Percentiles rank a stretch among this genome's conserved stretches.
These are phyloP conservation scores for Tipula helvola DNA, from an alignment of 2,888 invertebrate genomes.

Conservation along the genomic window DNA sequence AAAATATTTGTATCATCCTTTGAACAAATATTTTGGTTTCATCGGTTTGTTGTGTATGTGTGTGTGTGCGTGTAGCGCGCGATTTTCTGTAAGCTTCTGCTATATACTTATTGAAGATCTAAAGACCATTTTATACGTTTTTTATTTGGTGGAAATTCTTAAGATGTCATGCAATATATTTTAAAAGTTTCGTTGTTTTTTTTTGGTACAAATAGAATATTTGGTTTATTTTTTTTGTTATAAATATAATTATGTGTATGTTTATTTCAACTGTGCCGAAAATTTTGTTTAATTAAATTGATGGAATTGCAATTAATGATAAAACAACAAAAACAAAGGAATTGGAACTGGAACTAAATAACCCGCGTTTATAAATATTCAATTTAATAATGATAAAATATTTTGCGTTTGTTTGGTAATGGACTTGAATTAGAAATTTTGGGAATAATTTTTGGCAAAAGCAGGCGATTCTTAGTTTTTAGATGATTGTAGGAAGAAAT, in stretches of 20 bases:
- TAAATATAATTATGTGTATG: neutral
- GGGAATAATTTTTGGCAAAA: neutral
- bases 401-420: neutral
- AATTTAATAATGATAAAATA: neutral
- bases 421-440: neutral
- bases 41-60: neutral
- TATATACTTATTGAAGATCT: neutral
- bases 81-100: neutral
- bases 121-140: neutral
- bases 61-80: neutral
- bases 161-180: neutral
- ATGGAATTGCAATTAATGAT: neutral
- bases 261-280: neutral
- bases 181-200: neutral
- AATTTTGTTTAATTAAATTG: constrained; percentile 4
- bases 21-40: neutral
- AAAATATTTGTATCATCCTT: neutral
- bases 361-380: neutral
- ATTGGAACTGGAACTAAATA: neutral
- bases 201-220: neutral
- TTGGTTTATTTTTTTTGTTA: neutral
- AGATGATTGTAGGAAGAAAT: too few relatives aligned
- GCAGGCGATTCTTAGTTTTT: neutral
- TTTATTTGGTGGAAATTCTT: neutral
- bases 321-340: neutral